Evolutionary conservation across 2,888 invertebrate species (phyloP).

Genomic region (Macrophya annulata): DNA sequence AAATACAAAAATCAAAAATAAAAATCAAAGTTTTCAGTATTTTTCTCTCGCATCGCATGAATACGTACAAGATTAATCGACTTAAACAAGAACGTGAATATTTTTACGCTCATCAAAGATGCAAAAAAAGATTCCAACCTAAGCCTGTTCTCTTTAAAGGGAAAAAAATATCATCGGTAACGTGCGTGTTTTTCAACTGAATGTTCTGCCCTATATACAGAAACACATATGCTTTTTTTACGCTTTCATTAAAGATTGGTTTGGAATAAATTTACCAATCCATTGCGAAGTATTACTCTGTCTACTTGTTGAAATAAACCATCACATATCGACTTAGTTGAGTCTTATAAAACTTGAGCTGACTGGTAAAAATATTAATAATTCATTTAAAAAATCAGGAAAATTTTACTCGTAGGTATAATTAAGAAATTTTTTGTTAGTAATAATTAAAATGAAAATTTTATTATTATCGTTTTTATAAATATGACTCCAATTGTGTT

Average conservation of each 20-base stretch:
- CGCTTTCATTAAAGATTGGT: not conserved
- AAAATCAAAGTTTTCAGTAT: not conserved
- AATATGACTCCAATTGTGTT: not conserved
- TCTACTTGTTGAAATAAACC: not conserved
- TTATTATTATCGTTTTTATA: not conserved
- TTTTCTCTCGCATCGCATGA: not conserved
- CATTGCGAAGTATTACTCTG: not conserved
- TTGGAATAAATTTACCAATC: not conserved
- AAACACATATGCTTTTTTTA: not conserved
- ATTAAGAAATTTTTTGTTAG: not conserved
- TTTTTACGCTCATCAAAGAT: not conserved
- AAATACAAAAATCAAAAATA: not conserved
- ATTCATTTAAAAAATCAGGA: not conserved
- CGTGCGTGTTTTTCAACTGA: not conserved
- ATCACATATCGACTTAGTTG: not conserved
- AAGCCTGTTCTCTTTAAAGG: not conserved
- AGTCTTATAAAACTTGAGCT: not conserved
- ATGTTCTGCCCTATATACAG: not conserved
- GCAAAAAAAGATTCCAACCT: not conserved
- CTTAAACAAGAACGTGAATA: not conserved
- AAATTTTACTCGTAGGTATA: not conserved
- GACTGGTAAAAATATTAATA: not conserved
- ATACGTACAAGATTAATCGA: not conserved
- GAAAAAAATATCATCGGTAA: not conserved
- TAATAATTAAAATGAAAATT: not conserved